These are phyloP conservation scores for Cosmopolites sordidus DNA, from an alignment of 2,888 invertebrate species.

Conservation along the genomic window DNA sequence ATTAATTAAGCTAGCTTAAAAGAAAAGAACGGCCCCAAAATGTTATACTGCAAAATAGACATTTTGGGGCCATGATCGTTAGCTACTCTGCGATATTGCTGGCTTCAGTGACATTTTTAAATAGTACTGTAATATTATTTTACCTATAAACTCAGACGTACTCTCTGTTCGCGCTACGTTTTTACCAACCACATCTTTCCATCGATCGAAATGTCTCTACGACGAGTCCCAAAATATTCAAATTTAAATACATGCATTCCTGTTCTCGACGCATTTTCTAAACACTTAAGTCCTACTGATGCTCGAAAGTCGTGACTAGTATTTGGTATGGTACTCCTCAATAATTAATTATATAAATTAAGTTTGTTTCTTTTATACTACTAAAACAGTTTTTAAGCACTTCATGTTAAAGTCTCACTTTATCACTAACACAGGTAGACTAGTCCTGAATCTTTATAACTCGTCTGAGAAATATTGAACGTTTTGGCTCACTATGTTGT, in stretches of 20 bases:
- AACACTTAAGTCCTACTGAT: background rate
- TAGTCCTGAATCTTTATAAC: slow-evolving; percentile 32
- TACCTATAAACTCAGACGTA: background rate
- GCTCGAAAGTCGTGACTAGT: slow-evolving; percentile 18
- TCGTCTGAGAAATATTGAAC: slow-evolving; percentile 59
- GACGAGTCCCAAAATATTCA: too few relatives aligned
- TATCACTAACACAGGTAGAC: slow-evolving; percentile 9
- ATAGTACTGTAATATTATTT: background rate
- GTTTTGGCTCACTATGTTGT: slow-evolving; percentile 55
- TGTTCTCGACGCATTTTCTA: background rate
- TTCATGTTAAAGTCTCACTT: slow-evolving; percentile 13
- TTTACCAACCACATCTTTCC: background rate
- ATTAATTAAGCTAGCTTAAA: slow-evolving; percentile 3
- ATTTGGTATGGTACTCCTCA: slow-evolving; percentile 10
- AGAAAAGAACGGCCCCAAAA: slow-evolving; percentile 28
- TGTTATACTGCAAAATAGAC: slow-evolving; percentile 7
- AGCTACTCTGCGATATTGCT: slow-evolving; percentile 33
- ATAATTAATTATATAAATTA: slow-evolving; percentile 8
- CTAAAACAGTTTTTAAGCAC: slow-evolving; percentile 19
- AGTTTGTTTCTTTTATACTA: slow-evolving; percentile 9
- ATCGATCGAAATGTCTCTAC: too few relatives aligned
- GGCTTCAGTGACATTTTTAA: slow-evolving; percentile 9
- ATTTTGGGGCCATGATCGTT: slow-evolving; percentile 32
- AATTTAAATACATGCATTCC: too few relatives aligned
- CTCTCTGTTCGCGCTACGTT: slow-evolving; percentile 13